Evolutionary conservation across 30 jellyfish, hydroid and myxozoan genomes (phyloP).

Genomic region (Turritopsis rubra): DNA sequence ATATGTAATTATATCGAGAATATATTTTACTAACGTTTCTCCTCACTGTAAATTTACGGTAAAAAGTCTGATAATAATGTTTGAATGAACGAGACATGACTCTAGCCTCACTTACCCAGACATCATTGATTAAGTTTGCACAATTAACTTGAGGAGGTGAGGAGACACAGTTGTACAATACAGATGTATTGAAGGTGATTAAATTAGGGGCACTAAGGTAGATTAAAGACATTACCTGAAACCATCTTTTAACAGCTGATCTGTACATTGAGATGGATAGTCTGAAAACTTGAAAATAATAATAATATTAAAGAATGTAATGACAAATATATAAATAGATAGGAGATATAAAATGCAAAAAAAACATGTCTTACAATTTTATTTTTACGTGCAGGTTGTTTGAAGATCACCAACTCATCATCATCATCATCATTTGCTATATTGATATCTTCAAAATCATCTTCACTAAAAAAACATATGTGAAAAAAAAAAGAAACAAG

Average conservation of each 20-base stretch:
- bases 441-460: slow-evolving; percentile 5
- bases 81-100: too few species aligned
- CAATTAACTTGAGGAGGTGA: too few species aligned
- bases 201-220: not conserved
- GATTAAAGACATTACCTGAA: not conserved
- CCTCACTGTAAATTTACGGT: too few species aligned
- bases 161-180: too few species aligned
- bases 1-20: too few species aligned
- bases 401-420: not conserved
- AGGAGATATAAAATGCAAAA: not conserved
- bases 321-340: not conserved
- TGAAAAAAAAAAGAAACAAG: not conserved
- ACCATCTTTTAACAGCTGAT: slow-evolving; percentile 4
- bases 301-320: too few species aligned
- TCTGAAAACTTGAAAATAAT: not conserved
- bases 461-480: not conserved
- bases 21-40: too few species aligned
- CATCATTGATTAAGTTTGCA: too few species aligned
- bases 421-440: slow-evolving; percentile 10
- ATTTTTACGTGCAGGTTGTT: not conserved
- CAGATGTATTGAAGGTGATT: too few species aligned
- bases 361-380: not conserved
- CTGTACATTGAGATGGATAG: slow-evolving; percentile 3
- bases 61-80: too few species aligned
- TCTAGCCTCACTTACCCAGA: too few species aligned